These are phyloP conservation scores for Cynaeus angustus DNA, from an alignment of 2,888 invertebrate species.

Conservation along the genomic window DNA sequence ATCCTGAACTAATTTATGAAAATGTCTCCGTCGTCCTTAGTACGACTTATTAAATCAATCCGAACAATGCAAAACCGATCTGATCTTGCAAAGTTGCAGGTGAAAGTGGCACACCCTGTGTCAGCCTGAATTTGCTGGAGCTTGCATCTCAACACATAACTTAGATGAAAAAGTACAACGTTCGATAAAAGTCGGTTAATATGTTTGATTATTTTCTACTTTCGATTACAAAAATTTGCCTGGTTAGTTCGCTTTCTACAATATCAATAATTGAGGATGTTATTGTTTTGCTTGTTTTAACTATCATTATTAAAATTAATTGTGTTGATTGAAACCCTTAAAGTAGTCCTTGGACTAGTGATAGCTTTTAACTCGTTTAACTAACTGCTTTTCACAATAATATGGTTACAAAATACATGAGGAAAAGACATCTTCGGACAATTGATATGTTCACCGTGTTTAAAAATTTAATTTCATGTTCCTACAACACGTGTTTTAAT, in stretches of 20 bases:
- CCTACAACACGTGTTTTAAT: too few species aligned
- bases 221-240: constrained; percentile 12
- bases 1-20: constrained; percentile 12
- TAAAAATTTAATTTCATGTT: too few species aligned
- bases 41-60: constrained; percentile 5
- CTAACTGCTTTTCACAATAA: too few species aligned
- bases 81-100: constrained; percentile 22
- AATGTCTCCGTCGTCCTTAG: too few species aligned
- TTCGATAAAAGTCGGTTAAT: neutral
- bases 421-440: too few species aligned
- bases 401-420: too few species aligned
- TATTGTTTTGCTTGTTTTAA: too few species aligned
- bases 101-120: constrained; percentile 46
- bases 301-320: too few species aligned
- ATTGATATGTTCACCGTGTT: too few species aligned
- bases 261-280: too few species aligned
- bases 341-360: constrained; percentile 5
- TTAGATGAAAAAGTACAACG: neutral
- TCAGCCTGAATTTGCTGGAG: constrained; percentile 2
- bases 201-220: constrained; percentile 11
- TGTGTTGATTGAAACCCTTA: neutral
- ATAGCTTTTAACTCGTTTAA: neutral
- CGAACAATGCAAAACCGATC: constrained; percentile 10
- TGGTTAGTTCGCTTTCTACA: neutral
- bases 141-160: constrained; percentile 23